phyloP scores from a whole-genome alignment of 1,140 invertebrate genomes.

The Aphelenchoides besseyi region DNA sequence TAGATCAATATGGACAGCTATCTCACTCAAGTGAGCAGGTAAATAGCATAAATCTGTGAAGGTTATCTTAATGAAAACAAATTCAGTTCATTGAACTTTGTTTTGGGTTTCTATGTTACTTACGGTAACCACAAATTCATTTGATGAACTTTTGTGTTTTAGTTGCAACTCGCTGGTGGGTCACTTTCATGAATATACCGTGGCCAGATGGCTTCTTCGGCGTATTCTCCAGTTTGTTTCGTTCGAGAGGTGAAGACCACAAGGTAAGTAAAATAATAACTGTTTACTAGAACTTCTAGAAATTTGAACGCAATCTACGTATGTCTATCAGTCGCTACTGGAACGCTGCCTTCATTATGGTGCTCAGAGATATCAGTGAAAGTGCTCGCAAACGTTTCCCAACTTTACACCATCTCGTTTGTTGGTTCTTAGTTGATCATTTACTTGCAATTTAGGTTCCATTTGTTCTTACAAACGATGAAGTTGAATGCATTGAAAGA shows the following conservation, averaged over 20 bases:
- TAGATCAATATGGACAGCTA: conserved; percentile 11
- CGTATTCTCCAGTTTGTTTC: conserved; percentile 2
- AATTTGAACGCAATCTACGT: conserved; percentile 7
- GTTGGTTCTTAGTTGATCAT: not conserved
- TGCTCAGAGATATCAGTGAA: conserved; percentile 31
- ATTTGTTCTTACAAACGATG: conserved; percentile 10
- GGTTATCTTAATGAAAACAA: not conserved
- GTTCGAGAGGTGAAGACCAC: not conserved
- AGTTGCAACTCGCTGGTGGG: too few species aligned
- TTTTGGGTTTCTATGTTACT: conserved; percentile 21
- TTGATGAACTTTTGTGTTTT: not conserved
- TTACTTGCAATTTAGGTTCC: conserved; percentile 8
- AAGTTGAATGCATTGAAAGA: conserved; percentile 13
- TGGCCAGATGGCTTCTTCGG: conserved; percentile 23
- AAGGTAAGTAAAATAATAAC: not conserved
- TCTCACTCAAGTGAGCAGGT: not conserved
- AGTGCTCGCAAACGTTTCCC: conserved; percentile 83
- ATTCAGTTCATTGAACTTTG: conserved; percentile 15
- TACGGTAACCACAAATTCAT: not conserved
- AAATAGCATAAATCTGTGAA: conserved; percentile 18
- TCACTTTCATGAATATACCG: conserved; percentile 18
- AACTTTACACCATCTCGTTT: conserved; percentile 77
- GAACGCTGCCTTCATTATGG: conserved; percentile 28
- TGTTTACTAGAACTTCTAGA: conserved; percentile 1
- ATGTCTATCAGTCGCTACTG: conserved; percentile 26